phyloP scores from a whole-genome alignment of 2,797 vertebrate genomes.

The Cynopterus sphinx region DNA sequence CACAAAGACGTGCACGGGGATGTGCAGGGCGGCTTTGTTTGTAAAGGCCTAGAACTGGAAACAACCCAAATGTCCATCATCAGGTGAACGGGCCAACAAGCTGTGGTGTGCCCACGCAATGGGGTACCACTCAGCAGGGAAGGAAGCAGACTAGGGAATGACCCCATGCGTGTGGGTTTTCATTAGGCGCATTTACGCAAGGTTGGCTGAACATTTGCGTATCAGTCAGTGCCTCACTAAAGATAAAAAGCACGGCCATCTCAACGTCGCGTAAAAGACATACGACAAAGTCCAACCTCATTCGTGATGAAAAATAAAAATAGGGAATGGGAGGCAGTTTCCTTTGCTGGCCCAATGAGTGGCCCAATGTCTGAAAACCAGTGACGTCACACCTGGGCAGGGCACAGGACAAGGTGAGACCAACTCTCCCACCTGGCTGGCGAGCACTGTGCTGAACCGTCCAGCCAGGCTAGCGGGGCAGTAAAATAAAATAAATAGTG shows the following conservation, averaged over 20 bases:
- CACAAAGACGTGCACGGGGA: constrained; percentile 53
- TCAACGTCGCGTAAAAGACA: not conserved
- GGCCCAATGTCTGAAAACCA: not conserved
- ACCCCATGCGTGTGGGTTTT: not conserved
- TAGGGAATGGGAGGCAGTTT: not conserved
- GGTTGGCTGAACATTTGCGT: not conserved
- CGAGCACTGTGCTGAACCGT: not conserved
- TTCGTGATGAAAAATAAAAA: not conserved
- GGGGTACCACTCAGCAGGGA: constrained; percentile 35
- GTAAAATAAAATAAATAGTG: not conserved
- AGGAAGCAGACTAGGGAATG: not conserved
- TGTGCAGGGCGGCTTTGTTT: constrained; percentile 52
- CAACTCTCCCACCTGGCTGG: not conserved
- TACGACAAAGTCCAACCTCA: not conserved
- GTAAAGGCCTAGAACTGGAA: constrained; percentile 57
- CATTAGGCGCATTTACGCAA: not conserved
- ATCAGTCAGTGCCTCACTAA: not conserved
- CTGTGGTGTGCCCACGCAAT: not conserved
- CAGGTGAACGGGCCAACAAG: constrained; percentile 37
- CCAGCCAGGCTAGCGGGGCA: too few relatives aligned
- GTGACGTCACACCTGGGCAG: not conserved
- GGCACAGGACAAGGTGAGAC: not conserved
- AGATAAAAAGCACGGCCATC: not conserved
- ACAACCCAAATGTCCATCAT: constrained; percentile 52
- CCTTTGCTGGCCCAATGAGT: not conserved